phyloP scores from a whole-genome alignment of 2,888 invertebrate genomes.

The Hydroisotoma schaefferi region DNA sequence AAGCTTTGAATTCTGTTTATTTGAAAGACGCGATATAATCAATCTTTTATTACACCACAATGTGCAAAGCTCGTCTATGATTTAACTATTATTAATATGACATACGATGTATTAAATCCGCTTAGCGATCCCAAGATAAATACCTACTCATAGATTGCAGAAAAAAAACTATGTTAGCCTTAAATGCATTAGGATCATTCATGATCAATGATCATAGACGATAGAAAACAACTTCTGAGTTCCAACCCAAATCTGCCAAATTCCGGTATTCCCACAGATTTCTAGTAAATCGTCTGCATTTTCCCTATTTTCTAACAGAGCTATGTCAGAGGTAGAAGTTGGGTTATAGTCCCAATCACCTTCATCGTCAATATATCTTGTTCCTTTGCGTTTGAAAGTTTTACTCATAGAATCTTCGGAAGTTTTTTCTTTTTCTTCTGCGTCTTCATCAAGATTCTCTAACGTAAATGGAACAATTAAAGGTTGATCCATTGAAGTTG shows the following conservation, averaged over 20 bases:
- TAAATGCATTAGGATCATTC: background rate
- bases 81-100: background rate
- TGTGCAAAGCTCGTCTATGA: background rate
- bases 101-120: slow-evolving; percentile 24
- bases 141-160: slow-evolving; percentile 8
- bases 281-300: slow-evolving; percentile 4
- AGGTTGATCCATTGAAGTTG: too few relatives aligned
- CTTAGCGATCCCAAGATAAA: slow-evolving; percentile 20
- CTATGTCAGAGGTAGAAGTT: too few relatives aligned
- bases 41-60: background rate
- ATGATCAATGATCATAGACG: background rate
- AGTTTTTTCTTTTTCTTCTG: too few relatives aligned
- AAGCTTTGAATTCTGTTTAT: slow-evolving; percentile 24
- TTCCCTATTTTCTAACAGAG: too few relatives aligned
- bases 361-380: too few relatives aligned
- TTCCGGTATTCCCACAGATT: slow-evolving; percentile 10
- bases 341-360: too few relatives aligned
- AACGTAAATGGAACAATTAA: too few relatives aligned
- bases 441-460: too few relatives aligned
- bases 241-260: slow-evolving; percentile 14
- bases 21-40: background rate
- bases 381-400: too few relatives aligned
- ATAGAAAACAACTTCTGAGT: background rate
- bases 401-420: too few relatives aligned
- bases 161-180: background rate